phyloP scores from a whole-genome alignment of 2,797 vertebrate genomes.

The Hafferia zeledoni region DNA sequence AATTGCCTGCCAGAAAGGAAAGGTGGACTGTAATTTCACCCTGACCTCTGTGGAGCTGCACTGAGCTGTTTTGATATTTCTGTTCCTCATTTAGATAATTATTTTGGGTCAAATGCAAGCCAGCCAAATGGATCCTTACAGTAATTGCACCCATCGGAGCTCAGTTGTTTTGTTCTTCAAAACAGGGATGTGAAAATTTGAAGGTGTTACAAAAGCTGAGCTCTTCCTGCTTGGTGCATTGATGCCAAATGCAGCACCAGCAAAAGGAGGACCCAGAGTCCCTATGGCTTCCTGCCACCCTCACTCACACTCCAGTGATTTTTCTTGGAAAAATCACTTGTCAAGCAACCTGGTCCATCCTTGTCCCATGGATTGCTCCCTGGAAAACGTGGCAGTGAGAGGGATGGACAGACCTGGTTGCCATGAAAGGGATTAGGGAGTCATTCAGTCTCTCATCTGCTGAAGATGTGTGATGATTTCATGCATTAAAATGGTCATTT shows the following conservation, averaged over 20 bases:
- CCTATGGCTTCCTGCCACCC: not conserved
- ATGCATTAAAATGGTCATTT: not conserved
- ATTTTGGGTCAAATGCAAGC: not conserved
- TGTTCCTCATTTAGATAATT: conserved; percentile 1
- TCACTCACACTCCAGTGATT: not conserved
- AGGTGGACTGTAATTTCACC: not conserved
- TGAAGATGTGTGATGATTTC: not conserved
- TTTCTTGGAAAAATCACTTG: not conserved
- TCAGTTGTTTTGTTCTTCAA: not conserved
- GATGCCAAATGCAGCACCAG: not conserved
- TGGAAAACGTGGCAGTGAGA: rapidly evolving
- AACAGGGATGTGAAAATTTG: not conserved
- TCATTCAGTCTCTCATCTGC: not conserved
- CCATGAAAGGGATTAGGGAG: not conserved
- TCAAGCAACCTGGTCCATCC: not conserved
- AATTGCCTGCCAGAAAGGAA: conserved; percentile 1
- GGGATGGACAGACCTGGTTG: not conserved
- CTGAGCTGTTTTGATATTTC: not conserved
- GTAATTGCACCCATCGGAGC: not conserved
- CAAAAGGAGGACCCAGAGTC: not conserved
- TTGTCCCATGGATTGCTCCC: not conserved
- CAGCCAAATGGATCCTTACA: not conserved
- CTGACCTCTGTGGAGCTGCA: not conserved
- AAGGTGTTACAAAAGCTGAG: not conserved
- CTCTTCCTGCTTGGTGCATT: not conserved